Base-by-base conservation (phyloP, 2,797 vertebrate genomes). In the Taeniopygia guttata region DNA sequence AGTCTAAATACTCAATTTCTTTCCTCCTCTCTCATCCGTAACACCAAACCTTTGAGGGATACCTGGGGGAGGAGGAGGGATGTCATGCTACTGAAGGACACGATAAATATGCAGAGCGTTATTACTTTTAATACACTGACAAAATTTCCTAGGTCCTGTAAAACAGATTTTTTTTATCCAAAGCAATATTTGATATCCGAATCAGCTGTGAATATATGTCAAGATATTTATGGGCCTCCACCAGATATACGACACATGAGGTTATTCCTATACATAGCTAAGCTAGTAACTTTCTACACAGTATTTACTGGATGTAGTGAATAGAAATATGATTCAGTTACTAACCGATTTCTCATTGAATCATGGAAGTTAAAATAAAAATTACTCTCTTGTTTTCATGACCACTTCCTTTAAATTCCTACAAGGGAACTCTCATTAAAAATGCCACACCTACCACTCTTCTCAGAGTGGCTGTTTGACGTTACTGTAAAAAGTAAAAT, bases 161-260 rank as follows among this genome's bases (percentile, higher is more conserved):
- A 91, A 90, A 58, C 0, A 46, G 16, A 5, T 2, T 4, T 5
- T 74, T 83, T 55, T 69, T 7, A 42, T 60, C 27, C 51, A 90
- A 56, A 75, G 22, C 43, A 55, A 5, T 34, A 72, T 72, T 46
- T 84, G 38, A 51, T 66, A 68, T 17, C 49, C 56, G 2, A 51
- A 87, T 73, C 36, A 66, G 43, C 49, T 74, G 59, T 7, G n/a
- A 83, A 91, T 87, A 88, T 70, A 22, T 4, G 6, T 62, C 42
- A 77, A 80, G n/a, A 36, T 59, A 89, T 63, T 84, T 77, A 84
- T 3, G 29, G 66, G 51, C 69, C 45, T 78, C 67, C 45, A 64
- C 14, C 29, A 13, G 46, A 72, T 16, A 70, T 8, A 48, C 0
- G 5, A 73, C 46, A 82, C 0, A 0, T 29, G 13, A 81, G 11